Evolutionary conservation across 92 coral and sea anemone species (phyloP), one percentile per base, ranked within the genome.

Genomic region (Paramuricea clavata): DNA sequence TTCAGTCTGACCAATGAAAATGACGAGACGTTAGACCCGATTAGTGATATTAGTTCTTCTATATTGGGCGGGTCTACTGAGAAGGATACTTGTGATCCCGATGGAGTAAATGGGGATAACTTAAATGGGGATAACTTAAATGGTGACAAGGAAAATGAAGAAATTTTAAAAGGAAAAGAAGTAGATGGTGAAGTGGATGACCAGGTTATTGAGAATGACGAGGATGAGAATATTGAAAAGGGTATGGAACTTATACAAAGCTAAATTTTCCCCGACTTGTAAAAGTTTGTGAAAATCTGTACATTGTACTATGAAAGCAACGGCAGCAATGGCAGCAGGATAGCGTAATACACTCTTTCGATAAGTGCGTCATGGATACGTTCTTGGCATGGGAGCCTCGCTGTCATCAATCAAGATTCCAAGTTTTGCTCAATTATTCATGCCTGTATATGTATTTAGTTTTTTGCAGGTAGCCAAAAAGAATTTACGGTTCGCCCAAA

Each of bases 141-240:
- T 78, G 47, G 0, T 5, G 69, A 52, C 5, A 21, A n/a, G 57
- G 31, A 35, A 41, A 23, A 3, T 35, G 78, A 72, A 32, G 17
- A 41, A 34, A 36, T 39, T 67, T 15, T 36, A 67, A n/a, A 1
- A 30, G 74, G n/a, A 25, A 79, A 36, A 33, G 73, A 79, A 44
- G 60, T 54, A 32, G 74, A 59, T 59, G 35, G 36, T 34, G 78
- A n/a, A 72, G 52, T 25, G 31, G 34, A 72, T 34, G 57, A 79
- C 39, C 23, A 79, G 8, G 56, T 12, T 2, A 52, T 33, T 16
- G 54, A 59, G 22, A 44, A 59, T 15, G 47, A 32, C 41, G 23
- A 60, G 28, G 64, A 52, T 76, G 67, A 54, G 30, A 50, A 30
- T 28, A 12, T 76, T 12, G 39, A 56, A 19, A 60, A 52, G 28